Evolutionary conservation across 2,113 vertebrate genomes (phyloP).

Genomic region (Sapayoa aenigma): DNA sequence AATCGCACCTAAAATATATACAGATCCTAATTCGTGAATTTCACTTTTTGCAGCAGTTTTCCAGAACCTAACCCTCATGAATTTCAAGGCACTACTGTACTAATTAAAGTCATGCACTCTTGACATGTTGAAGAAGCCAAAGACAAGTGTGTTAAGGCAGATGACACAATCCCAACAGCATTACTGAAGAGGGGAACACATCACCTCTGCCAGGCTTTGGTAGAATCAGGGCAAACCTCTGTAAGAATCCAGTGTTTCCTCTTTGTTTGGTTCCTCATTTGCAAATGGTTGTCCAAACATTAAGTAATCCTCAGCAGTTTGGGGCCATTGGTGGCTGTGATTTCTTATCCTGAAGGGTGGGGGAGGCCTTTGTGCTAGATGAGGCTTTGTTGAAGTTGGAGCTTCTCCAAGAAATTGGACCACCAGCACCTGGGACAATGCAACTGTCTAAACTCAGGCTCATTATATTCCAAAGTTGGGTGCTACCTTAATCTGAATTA

Average conservation of each 20-base stretch:
- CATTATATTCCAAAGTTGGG: neutral
- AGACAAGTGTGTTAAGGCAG: neutral
- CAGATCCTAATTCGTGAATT: too few relatives aligned
- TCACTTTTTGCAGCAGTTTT: too few relatives aligned
- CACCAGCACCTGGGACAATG: neutral
- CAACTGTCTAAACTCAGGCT: neutral
- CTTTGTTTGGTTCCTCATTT: neutral
- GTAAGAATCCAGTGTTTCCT: neutral
- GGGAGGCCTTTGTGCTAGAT: neutral
- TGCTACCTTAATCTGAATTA: neutral
- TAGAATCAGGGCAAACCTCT: constrained; percentile 47
- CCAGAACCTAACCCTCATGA: too few relatives aligned
- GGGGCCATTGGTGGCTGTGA: neutral
- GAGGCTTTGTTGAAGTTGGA: neutral
- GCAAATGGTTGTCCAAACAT: neutral
- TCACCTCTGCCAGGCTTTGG: neutral
- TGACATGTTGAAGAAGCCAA: neutral
- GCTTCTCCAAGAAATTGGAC: neutral
- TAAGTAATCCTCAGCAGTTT: neutral
- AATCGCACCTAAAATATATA: too few relatives aligned
- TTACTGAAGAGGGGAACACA: neutral
- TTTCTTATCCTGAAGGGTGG: neutral
- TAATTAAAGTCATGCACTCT: neutral
- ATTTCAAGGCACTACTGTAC: too few relatives aligned
- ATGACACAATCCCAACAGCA: neutral